Evolutionary conservation across 2,888 invertebrate genomes (phyloP), one percentile per base, ranked within the genome.

Genomic region (Oscheius onirici): DNA sequence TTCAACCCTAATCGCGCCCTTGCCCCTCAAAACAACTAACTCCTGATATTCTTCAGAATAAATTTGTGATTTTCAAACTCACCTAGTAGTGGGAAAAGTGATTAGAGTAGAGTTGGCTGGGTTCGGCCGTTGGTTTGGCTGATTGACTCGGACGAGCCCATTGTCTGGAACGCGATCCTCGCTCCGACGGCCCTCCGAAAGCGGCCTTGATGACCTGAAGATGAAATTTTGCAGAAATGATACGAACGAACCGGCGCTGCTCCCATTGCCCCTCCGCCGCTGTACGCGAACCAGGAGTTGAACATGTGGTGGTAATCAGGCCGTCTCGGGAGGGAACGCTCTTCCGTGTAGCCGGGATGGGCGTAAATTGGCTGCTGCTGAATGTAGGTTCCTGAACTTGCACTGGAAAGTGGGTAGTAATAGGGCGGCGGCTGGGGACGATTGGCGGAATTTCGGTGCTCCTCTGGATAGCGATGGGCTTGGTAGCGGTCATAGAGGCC

Each of bases 201-300:
- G 70, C 70, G 13, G 61, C 70, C 61, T 69, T 69, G 75, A 77
- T 69, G 69, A 72, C n/a, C n/a, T n/a, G n/a, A n/a, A n/a, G n/a
- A n/a, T n/a, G n/a, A n/a, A n/a, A n/a, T n/a, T n/a, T n/a, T n/a
- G n/a, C n/a, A n/a, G n/a, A n/a, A n/a, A n/a, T n/a, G n/a, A n/a
- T n/a, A n/a, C n/a, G n/a, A n/a, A n/a, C n/a, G n/a, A n/a, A n/a
- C 51, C 17, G 75, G 77, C 15, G 73, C 74, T 44, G 78, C 78
- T n/a, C 75, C 78, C 34, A 71, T 68, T 22, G 72, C 78, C 6
- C 79, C 78, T 11, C 76, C 80, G 24, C 79, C 77, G 28, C 75
- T 73, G 76, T 79, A 80, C 44, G 83, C 82, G 78, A 84, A 84
- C 83, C 83, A 84, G 13, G 82, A 79, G 75, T 84, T 84, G 83